Base-by-base conservation (phyloP, 2,888 invertebrate genomes). In the Aleiodes leptofemur region DNA sequence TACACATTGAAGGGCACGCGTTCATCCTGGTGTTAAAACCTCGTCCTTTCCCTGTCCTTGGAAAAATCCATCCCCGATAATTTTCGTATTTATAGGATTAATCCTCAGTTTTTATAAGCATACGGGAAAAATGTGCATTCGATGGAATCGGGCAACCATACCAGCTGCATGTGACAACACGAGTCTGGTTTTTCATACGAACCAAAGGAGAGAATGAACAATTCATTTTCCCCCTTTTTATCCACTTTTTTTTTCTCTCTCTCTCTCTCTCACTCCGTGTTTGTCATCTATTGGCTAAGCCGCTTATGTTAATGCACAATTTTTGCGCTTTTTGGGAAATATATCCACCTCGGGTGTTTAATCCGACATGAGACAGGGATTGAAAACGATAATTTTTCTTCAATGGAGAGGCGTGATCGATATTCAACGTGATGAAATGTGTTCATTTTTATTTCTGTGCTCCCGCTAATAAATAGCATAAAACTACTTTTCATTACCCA, bases 11-110 rank as follows among this genome's bases (percentile, higher is more conserved):
- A 48, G 16, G 64, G 43, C 64, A 64, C 64, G 43, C 64, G 43
- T 53, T 66, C 34, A 29, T 51, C 72, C 53, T 61, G 13, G 13
- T 23, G 38, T 64, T 64, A 64, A 64, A 64, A 43, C 69, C 50
- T 59, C 71, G 68, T 69, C 70, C 61, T 79, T 76, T 76, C 68
- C 77, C 72, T 16, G 50, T 72, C 69, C 73, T 72, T 76, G 70
- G 55, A 76, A 68, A 81, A 79, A 76, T 76, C 70, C 50, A 31
- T 78, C 80, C 79, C 73, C 74, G 81, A 86, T 88, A 88, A 89
- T 89, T 88, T 89, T 78, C 78, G 86, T 84, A 88, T 87, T 89
- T 88, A 89, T 83, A 74, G 88, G 88, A 89, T 89, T 86, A 88
- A 87, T 85, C 84, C 79, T 80, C 66, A 77, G 77, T 74, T 80